phyloP scores from a whole-genome alignment of 2,113 vertebrate species.

The Coreoperca whiteheadi region DNA sequence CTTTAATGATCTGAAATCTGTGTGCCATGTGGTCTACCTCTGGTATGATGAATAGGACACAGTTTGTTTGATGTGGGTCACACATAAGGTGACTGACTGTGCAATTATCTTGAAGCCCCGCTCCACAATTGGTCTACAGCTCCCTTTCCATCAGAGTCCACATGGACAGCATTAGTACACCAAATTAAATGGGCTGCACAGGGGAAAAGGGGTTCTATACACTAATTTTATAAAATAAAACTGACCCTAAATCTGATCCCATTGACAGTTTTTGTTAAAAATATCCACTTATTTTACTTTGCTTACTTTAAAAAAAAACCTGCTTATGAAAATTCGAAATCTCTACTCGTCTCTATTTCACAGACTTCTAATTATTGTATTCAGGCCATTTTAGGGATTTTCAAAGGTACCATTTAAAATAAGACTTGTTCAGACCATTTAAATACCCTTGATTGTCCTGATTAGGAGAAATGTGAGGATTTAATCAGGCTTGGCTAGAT shows the following conservation, averaged over 20 bases:
- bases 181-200: background rate
- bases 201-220: background rate
- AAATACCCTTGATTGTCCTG: constrained; percentile 35
- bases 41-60: background rate
- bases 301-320: background rate
- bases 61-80: constrained; percentile 9
- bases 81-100: constrained; percentile 3
- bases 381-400: constrained; percentile 6
- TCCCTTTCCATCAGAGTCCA: background rate
- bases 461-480: constrained; percentile 35
- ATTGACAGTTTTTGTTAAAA: constrained; percentile 2
- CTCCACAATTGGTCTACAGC: background rate
- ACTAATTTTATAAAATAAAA: background rate
- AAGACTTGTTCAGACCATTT: constrained; percentile 18
- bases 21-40: background rate
- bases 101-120: background rate
- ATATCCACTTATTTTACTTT: background rate
- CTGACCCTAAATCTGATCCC: background rate
- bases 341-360: constrained; percentile 8
- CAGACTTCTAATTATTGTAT: background rate
- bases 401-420: constrained; percentile 11
- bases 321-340: background rate
- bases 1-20: background rate
- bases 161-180: background rate
- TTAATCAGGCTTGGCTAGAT: constrained; percentile 37